phyloP scores from a whole-genome alignment of 2,113 vertebrate genomes.

The Nibea coibor region DNA sequence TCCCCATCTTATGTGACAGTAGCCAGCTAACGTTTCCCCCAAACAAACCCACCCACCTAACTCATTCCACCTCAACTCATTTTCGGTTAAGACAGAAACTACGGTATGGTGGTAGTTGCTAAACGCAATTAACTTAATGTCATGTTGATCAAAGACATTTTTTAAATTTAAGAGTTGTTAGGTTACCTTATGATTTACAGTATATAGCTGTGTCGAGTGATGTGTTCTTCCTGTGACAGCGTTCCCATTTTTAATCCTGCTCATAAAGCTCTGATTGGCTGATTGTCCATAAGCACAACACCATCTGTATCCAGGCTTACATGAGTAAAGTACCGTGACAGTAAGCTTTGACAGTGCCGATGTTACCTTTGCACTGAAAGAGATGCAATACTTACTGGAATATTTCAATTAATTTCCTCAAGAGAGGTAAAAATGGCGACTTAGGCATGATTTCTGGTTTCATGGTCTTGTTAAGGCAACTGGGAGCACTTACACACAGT shows the following conservation, averaged over 20 bases:
- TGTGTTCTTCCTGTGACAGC: background rate
- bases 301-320: background rate
- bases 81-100: slow-evolving; percentile 4
- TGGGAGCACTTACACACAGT: background rate
- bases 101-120: too few relatives aligned
- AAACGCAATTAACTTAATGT: background rate
- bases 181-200: background rate
- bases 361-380: background rate
- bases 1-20: background rate
- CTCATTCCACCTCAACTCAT: background rate
- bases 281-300: background rate
- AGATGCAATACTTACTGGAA: background rate
- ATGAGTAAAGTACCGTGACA: background rate
- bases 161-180: background rate
- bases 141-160: background rate
- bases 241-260: background rate
- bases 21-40: background rate
- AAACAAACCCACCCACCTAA: background rate
- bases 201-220: background rate
- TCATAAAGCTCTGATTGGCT: background rate
- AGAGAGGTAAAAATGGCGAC: background rate
- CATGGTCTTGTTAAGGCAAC: background rate
- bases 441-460: background rate
- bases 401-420: background rate
- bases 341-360: background rate